Evolutionary conservation across 1,140 invertebrate species (phyloP).

Genomic region (Cyclargus thomasi): DNA sequence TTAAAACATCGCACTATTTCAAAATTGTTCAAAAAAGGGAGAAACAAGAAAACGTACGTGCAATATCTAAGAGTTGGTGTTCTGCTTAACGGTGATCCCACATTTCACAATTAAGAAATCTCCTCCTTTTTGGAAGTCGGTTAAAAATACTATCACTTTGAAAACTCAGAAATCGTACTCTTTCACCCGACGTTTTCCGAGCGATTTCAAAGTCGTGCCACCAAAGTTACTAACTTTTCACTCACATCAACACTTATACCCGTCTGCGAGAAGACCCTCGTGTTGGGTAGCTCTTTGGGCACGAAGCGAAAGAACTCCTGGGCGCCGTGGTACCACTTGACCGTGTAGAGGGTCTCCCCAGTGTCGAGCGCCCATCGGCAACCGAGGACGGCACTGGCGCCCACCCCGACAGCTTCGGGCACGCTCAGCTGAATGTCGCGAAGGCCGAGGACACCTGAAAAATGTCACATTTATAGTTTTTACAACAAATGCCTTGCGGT

Average conservation of each 20-base stretch:
- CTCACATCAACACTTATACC: slow-evolving; percentile 84
- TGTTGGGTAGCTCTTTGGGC: slow-evolving; percentile 83
- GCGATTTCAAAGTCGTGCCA: no score
- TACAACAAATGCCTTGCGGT: no score
- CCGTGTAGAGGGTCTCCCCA: slow-evolving; percentile 82
- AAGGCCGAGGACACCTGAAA: slow-evolving; percentile 74
- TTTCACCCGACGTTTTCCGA: no score
- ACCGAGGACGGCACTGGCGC: slow-evolving; percentile 77
- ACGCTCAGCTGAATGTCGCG: slow-evolving; percentile 77
- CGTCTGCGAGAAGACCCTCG: slow-evolving; percentile 79
- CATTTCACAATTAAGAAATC: no score
- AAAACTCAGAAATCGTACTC: no score
- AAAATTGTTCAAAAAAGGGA: neutral
- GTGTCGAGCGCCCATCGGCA: slow-evolving; percentile 80
- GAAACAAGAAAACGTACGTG: no score
- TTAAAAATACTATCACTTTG: no score
- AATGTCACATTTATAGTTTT: neutral
- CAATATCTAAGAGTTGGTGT: no score
- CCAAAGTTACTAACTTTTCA: no score
- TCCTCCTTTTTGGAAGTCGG: no score
- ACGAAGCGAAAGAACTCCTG: slow-evolving; percentile 86
- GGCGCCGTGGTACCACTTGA: slow-evolving; percentile 90
- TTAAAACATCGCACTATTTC: no score
- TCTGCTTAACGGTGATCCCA: no score
- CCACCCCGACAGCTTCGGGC: slow-evolving; percentile 79